phyloP scores from a whole-genome alignment of 2,113 vertebrate genomes.

The Uria lomvia region DNA sequence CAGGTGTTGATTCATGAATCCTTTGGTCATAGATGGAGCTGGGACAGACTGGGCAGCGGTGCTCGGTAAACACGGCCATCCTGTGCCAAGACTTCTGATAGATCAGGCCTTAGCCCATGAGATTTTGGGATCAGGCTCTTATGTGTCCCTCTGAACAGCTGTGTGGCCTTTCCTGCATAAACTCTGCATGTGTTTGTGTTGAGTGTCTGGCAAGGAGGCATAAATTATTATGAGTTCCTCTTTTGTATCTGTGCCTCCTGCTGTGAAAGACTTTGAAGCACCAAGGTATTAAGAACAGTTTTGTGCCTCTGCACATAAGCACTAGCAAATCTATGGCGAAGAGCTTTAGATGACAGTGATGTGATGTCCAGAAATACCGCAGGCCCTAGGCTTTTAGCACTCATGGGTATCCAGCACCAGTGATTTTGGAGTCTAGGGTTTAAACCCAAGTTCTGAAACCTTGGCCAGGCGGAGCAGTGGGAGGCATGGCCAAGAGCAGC shows the following conservation, averaged over 20 bases:
- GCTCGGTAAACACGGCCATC: accelerated
- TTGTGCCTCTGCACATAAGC: neutral
- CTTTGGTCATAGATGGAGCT: neutral
- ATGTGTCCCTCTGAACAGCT: neutral
- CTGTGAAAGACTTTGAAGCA: neutral
- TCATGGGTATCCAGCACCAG: neutral
- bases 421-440: neutral
- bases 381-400: neutral
- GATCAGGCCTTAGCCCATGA: neutral
- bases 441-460: neutral
- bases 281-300: neutral
- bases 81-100: neutral
- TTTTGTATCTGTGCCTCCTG: neutral
- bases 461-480: neutral
- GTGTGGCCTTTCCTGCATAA: neutral
- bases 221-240: neutral
- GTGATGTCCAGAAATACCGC: accelerated
- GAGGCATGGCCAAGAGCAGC: accelerated
- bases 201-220: neutral
- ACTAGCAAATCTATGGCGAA: neutral
- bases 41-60: neutral
- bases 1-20: neutral
- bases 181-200: neutral
- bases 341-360: neutral
- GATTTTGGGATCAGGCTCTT: neutral